phyloP scores from a whole-genome alignment of 2,888 invertebrate species.

The Hypsopygia costalis region DNA sequence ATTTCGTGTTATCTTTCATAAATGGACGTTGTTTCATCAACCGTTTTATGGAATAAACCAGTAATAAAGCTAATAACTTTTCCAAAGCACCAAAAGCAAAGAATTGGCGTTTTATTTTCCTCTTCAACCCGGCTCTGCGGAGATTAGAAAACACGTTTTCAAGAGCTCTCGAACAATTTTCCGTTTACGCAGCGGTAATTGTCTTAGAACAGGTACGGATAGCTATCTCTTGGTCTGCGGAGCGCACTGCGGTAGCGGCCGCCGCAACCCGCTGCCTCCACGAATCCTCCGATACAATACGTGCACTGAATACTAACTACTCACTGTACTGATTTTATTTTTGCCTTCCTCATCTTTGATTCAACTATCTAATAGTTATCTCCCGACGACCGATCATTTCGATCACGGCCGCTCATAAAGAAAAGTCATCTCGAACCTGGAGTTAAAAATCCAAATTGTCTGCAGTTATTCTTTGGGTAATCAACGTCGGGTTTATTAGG shows the following conservation, averaged over 20 bases:
- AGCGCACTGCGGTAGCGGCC: conserved; percentile 67
- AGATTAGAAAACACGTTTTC: conserved; percentile 74
- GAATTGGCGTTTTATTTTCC: conserved; percentile 43
- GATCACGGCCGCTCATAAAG: conserved; percentile 25
- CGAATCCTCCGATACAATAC: conserved; percentile 67
- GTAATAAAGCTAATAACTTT: conserved; percentile 28
- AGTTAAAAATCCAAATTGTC: conserved; percentile 27
- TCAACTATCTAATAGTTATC: conserved; percentile 70
- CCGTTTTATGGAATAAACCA: conserved; percentile 9
- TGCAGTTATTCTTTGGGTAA: conserved; percentile 24
- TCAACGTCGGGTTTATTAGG: conserved; percentile 40
- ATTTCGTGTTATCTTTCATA: conserved; percentile 31
- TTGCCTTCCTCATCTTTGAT: conserved; percentile 65
- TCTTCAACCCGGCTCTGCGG: conserved; percentile 43
- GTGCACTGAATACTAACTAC: conserved; percentile 71
- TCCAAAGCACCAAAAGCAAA: conserved; percentile 44
- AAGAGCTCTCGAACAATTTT: conserved; percentile 69
- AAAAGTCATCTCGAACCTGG: conserved; percentile 15
- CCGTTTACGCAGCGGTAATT: conserved; percentile 76
- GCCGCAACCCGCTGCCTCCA: conserved; percentile 49
- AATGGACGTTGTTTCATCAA: conserved; percentile 16
- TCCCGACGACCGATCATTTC: conserved; percentile 44
- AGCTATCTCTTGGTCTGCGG: conserved; percentile 45
- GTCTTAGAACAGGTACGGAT: conserved; percentile 67
- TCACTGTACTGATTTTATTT: conserved; percentile 75